A percentile compares a stretch with the other conserved stretches of the same genome.
Conservation (phyloP, 2,888 invertebrate genomes). For the Drosophila maculinotata region DNA sequence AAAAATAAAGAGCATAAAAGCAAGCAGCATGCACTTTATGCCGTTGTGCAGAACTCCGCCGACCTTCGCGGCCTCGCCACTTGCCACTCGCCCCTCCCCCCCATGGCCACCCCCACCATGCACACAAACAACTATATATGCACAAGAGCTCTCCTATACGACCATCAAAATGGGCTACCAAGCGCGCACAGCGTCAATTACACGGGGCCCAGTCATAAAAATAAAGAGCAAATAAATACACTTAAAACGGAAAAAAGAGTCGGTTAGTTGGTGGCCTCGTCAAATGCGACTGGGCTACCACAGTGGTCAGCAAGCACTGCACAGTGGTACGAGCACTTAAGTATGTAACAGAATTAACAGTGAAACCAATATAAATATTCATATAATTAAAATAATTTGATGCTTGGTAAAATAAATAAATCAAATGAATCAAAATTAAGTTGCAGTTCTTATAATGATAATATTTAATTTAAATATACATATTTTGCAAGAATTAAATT, state of each 20-base stretch:
- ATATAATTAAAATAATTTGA: no score
- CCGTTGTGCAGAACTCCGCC: conserved; percentile 21
- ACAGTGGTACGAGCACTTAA: conserved; percentile 17
- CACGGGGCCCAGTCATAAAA: conserved; percentile 76
- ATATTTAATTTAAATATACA: not conserved
- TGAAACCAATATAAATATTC: no score
- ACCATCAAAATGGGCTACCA: conserved; percentile 66
- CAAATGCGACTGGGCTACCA: conserved; percentile 23
- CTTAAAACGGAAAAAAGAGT: conserved; percentile 63
- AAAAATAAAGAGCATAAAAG: conserved; percentile 44
- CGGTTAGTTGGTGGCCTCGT: conserved; percentile 38
- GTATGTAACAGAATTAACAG: not conserved
- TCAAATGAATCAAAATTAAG: no score
- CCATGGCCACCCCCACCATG: not conserved
- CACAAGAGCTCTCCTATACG: conserved; percentile 44
- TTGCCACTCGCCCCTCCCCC: not conserved
- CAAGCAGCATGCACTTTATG: conserved; percentile 67
- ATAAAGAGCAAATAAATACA: conserved; percentile 80
- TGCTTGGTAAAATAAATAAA: no score
- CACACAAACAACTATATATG: not conserved
- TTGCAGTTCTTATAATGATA: not conserved
- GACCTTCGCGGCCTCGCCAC: not conserved
- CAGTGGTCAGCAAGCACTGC: conserved; percentile 10
- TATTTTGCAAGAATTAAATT: no score
- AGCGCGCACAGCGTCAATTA: conserved; percentile 75